Conservation (phyloP, 2,888 invertebrate species). For the Caenorhabditis sp. region DNA sequence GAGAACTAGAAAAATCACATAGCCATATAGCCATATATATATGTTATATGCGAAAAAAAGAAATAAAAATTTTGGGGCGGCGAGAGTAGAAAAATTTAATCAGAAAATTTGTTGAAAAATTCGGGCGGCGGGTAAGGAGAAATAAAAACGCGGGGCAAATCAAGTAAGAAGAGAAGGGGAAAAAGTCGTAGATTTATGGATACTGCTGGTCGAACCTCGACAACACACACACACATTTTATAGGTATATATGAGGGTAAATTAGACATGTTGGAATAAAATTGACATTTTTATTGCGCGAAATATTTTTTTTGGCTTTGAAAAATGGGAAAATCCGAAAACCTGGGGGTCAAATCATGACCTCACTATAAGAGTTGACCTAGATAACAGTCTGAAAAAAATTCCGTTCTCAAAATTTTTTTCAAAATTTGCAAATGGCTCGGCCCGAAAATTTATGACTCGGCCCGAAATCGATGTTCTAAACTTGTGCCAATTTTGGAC, state of each 20-base stretch:
- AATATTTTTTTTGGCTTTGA: neutral
- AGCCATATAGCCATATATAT: neutral
- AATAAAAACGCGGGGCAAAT: neutral
- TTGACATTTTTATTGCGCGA: neutral
- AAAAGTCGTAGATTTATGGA: neutral
- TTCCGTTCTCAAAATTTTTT: no score
- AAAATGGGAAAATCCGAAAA: neutral
- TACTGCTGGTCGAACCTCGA: neutral
- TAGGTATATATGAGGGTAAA: neutral
- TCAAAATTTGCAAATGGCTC: no score
- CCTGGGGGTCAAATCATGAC: no score
- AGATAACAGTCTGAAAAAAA: no score
- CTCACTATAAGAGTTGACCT: no score
- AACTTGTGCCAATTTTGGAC: no score
- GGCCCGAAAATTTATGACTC: no score
- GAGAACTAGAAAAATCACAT: neutral
- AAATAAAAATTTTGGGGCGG: neutral
- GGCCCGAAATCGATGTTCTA: no score
- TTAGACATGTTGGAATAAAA: neutral
- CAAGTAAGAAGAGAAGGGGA: no score
- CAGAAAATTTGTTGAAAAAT: neutral
- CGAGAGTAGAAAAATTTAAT: neutral
- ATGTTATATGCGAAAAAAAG: neutral
- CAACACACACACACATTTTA: neutral
- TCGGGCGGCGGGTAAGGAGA: neutral